Percentiles rank a stretch among this genome's conserved stretches.
phyloP scores from a whole-genome alignment of 2,113 vertebrate genomes.

The Triplophysa rosa region DNA sequence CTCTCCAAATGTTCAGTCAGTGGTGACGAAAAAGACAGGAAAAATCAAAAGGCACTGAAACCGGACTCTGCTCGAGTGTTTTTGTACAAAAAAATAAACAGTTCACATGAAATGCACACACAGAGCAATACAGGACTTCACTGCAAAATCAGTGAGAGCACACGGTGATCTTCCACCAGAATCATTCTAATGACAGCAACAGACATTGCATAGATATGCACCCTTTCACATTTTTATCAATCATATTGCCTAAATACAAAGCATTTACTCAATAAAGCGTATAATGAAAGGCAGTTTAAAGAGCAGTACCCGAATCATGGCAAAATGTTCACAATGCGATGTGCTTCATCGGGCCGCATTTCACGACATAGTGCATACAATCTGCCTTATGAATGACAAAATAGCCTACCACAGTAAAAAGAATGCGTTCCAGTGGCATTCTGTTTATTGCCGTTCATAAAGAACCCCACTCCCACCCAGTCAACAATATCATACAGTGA shows the following conservation, averaged over 20 bases:
- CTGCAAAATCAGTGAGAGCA: slow-evolving; percentile 53
- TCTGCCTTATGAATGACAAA: slow-evolving; percentile 56
- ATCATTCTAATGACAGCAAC: slow-evolving; percentile 54
- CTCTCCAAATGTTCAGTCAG: slow-evolving; percentile 44
- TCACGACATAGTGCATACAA: slow-evolving; percentile 66
- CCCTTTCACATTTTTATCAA: slow-evolving; percentile 67
- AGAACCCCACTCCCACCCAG: slow-evolving; percentile 15
- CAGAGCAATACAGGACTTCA: slow-evolving; percentile 49
- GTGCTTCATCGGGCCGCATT: slow-evolving; percentile 59
- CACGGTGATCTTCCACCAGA: slow-evolving; percentile 59
- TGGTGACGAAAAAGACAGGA: slow-evolving; percentile 59
- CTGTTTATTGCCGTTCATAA: slow-evolving; percentile 42
- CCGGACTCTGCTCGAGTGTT: slow-evolving; percentile 31
- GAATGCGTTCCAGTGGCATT: slow-evolving; percentile 62
- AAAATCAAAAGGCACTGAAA: slow-evolving; percentile 59
- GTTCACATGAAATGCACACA: slow-evolving; percentile 37
- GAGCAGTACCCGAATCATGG: slow-evolving; percentile 64
- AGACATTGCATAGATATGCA: slow-evolving; percentile 66
- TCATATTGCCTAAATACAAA: slow-evolving; percentile 62
- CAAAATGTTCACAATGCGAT: slow-evolving; percentile 49
- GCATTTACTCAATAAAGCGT: slow-evolving; percentile 49
- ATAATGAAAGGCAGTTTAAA: slow-evolving; percentile 42
- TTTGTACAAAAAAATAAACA: slow-evolving; percentile 37
- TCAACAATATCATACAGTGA: slow-evolving; percentile 37
- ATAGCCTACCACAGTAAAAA: slow-evolving; percentile 57